A percentile compares a stretch with the other conserved stretches of the same genome.
These are phyloP conservation scores for Hypotaenidia okinawae DNA, from an alignment of 2,797 vertebrate genomes.

Conservation along the genomic window DNA sequence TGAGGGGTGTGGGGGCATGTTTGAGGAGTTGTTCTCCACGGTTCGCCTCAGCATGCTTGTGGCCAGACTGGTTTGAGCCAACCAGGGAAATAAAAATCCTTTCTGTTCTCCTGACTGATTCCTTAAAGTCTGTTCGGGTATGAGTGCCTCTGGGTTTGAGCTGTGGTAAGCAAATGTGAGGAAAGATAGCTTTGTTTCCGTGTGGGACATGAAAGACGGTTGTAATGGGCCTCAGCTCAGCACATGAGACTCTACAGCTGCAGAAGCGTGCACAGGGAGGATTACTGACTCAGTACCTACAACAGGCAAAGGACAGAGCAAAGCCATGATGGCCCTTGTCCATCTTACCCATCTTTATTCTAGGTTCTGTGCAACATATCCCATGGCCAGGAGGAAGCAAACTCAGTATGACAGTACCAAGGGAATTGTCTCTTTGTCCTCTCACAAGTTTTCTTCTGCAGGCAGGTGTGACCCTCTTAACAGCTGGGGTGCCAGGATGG, in stretches of 20 bases:
- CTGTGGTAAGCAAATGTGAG: background rate
- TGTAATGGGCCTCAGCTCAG: background rate
- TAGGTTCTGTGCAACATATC: background rate
- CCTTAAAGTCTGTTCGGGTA: background rate
- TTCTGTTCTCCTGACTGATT: background rate
- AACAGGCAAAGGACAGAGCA: background rate
- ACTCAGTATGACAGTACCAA: background rate
- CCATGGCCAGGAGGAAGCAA: background rate
- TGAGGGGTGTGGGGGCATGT: background rate
- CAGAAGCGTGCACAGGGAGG: background rate
- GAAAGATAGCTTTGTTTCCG: background rate
- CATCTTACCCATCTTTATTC: background rate
- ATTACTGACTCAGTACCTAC: background rate
- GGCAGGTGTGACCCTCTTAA: background rate
- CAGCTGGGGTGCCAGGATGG: background rate
- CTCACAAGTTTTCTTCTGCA: background rate
- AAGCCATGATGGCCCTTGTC: background rate
- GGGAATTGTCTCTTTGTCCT: fast-evolving
- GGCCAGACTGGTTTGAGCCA: background rate
- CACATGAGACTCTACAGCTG: no score
- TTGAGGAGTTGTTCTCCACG: background rate
- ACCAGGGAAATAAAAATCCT: background rate
- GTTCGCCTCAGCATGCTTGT: fast-evolving
- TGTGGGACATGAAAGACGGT: background rate
- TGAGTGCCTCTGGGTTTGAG: background rate